Evolutionary conservation across 2,113 vertebrate species (phyloP), one percentile per base, ranked within the genome.

Genomic region (Telmatochromis brachygnathus): DNA sequence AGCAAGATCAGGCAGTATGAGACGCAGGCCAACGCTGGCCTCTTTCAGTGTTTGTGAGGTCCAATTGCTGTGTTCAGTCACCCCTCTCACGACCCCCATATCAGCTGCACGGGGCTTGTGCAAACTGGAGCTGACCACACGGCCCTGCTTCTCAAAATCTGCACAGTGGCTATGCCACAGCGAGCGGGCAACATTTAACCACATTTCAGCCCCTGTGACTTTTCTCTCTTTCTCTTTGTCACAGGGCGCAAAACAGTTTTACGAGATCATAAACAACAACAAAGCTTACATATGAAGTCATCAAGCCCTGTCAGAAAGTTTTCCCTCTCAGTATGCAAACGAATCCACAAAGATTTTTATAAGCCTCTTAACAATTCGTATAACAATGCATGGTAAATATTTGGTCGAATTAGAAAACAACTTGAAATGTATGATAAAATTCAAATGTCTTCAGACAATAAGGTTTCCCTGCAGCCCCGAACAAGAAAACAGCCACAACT

Each of bases 61-160:
- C 95, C 94, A 94, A 93, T 94, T 91, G 92, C 94, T 87, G 94
- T 96, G 95, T 92, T 95, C 95, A 95, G 90, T 95, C 95, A 95
- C 94, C 95, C 94, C 91, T 92, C 92, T 82, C 89, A 86, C 83
- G 92, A 95, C 94, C 95, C 91, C 91, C 93, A 89, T 91, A 94
- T 94, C 92, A 81, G 91, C 92, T 26, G 89, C 73, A 90, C 92
- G 42, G 89, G 85, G 92, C 86, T 95, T 96, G 94, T 93, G 93
- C 94, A 95, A 96, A 95, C 95, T 94, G 85, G 87, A 94, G 93
- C 89, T 94, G 94, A 95, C 94, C 94, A 94, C 93, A 83, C 47
- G 86, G 93, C 86, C 94, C 91, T 87, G 86, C 82, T 89, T 85
- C 89, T 93, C 90, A 88, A 89, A 94, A 95, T 92, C 91, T 89